Evolutionary conservation across 2,113 vertebrate genomes (phyloP), one percentile per base, ranked within the genome.

Genomic region (Zeus faber): DNA sequence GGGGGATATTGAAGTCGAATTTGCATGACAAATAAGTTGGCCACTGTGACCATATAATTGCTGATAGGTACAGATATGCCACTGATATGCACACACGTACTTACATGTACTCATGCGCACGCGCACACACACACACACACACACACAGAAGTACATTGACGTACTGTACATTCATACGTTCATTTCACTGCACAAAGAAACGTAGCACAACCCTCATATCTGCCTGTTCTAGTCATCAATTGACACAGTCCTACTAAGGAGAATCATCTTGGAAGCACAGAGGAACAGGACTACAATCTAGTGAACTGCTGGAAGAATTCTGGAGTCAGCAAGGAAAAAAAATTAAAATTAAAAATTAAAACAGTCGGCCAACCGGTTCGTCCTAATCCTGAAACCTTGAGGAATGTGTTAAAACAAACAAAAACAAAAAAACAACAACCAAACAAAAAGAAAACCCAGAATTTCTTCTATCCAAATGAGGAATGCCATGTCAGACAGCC

Each of bases 221-320:
- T 73, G 76, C 76, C 70, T 40, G 43, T 52, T 68, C 52, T 22
- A 52, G 49, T 62, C 56, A 51, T 48, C 52, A 44, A 54, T 37
- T 18, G 52, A 72, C 65, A 70, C 53, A 64, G 61, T 70, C 54
- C 50, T 43, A 33, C 67, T 52, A 56, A 13, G 72, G 60, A 56
- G 58, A 44, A 50, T 80, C 58, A 59, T 70, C 61, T 33, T 87
- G 89, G 89, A 91, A 91, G 89, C 88, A 88, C 87, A 67, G 54
- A 79, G 77, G 66, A 85, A 73, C 41, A 63, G 65, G 75, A 80
- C 72, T 73, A 79, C 58, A 74, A 68, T 75, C 52, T 56, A 65
- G 52, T 65, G 45, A 83, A 65, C 54, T 51, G 4, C 74, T 87
- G 88, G 88, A 89, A 88, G 87, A 86, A 74, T 83, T 68, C 17